A percentile compares a stretch with the other conserved stretches of the same genome.
Conservation (phyloP, 1,140 invertebrate genomes). For the Bombus fervidus region DNA sequence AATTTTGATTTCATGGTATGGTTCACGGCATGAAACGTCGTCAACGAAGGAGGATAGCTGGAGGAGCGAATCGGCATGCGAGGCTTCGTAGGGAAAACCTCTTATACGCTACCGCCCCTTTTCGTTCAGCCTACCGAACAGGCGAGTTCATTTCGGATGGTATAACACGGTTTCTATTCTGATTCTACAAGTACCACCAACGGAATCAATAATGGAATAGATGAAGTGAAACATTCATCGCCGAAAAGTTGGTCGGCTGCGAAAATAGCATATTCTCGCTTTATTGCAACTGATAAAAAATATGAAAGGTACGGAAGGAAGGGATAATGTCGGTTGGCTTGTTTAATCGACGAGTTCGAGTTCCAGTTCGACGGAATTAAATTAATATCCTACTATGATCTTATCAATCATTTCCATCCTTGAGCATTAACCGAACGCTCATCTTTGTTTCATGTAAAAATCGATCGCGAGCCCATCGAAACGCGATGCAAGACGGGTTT, state of each 20-base stretch:
- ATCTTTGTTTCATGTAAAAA: neutral
- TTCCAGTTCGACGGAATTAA: neutral
- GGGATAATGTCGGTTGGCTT: neutral
- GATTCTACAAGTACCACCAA: constrained; percentile 49
- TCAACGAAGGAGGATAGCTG: neutral
- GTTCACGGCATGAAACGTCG: neutral
- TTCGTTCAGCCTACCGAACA: neutral
- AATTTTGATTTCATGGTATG: constrained; percentile 23
- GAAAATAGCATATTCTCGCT: neutral
- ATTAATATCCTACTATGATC: neutral
- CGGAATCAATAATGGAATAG: constrained; percentile 57
- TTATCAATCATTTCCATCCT: constrained; percentile 27
- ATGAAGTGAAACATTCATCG: constrained; percentile 54
- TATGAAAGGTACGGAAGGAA: neutral
- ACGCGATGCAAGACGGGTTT: neutral
- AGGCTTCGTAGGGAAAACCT: constrained; percentile 3
- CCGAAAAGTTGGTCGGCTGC: constrained; percentile 31
- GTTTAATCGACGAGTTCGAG: neutral
- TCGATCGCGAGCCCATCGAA: neutral
- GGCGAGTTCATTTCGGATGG: constrained; percentile 51
- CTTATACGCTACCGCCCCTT: neutral
- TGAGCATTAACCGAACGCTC: neutral
- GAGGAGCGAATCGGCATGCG: constrained; percentile 9
- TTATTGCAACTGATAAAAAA: neutral
- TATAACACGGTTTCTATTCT: constrained; percentile 46